Percentiles rank a stretch among this genome's conserved stretches.
Conservation (phyloP, 1,140 invertebrate genomes). For the Diorhabda carinulata region DNA sequence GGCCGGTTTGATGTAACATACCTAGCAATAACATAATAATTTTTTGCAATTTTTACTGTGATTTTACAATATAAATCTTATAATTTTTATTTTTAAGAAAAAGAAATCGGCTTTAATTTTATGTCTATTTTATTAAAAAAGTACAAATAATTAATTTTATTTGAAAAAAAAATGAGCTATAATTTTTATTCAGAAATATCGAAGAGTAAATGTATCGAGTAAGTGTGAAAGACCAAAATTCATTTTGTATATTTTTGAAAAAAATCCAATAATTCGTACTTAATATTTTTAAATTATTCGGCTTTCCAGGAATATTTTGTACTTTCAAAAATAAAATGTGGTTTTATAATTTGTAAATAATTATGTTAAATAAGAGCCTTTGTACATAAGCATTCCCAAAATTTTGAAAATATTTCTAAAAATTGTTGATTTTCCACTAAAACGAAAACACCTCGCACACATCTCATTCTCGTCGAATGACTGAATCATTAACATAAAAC, state of each 20-base stretch:
- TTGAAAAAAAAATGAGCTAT: constrained; percentile 8
- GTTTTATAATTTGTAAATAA: constrained; percentile 34
- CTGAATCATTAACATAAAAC: too few relatives aligned
- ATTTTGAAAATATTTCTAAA: constrained; percentile 22
- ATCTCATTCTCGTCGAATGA: too few relatives aligned
- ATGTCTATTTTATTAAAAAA: constrained; percentile 20
- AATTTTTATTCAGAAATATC: constrained; percentile 12
- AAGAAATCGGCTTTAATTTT: constrained; percentile 22
- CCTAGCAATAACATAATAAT: constrained; percentile 26
- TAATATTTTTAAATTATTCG: constrained; percentile 11
- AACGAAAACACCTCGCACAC: too few relatives aligned
- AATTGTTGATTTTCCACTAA: not conserved
- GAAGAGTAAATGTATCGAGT: constrained; percentile 12
- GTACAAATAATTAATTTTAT: constrained; percentile 18
- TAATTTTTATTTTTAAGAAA: constrained; percentile 21
- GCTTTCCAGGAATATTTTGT: constrained; percentile 14
- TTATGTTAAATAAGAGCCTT: constrained; percentile 28
- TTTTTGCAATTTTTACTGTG: constrained; percentile 27
- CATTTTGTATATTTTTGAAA: constrained; percentile 24
- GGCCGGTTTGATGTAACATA: constrained; percentile 22
- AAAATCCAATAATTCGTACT: constrained; percentile 18
- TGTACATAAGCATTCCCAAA: constrained; percentile 29
- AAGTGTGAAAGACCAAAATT: constrained; percentile 23
- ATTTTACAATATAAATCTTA: constrained; percentile 22
- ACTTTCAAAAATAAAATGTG: constrained; percentile 27